Evolutionary conservation across 2,113 vertebrate genomes (phyloP), one percentile per base, ranked within the genome.

Genomic region (Rhineura floridana): DNA sequence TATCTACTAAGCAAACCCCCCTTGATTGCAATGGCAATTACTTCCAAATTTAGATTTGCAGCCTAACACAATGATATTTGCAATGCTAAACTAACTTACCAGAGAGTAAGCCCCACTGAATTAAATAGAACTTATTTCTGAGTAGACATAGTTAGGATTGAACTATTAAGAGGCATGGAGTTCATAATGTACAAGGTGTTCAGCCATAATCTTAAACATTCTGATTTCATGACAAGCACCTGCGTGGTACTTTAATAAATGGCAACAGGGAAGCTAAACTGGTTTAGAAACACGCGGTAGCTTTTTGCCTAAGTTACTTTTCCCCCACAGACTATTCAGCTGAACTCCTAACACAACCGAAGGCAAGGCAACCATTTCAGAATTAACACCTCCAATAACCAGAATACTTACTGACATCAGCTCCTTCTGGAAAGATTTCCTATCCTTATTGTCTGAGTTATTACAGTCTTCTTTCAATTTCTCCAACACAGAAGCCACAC

Each of bases 351-450:
- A n/a, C 55, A 19, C 69, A 72, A 73, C 63, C 59, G 59, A 81
- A 72, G 2, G 48, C 1, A 12, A 59, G 39, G 12, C 28, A 62
- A 46, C 6, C 2, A 30, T 30, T 78, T 10, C 30, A 11, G 21
- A 48, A 67, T 55, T 0, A 0, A 46, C 0, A 0, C 3, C 21
- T 13, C 7, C 0, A 0, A 23, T 42, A 63, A 23, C 9, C 28
- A 4, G 0, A 10, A 2, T 55, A 94, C 98, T 97, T 92, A 99
- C 99, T 84, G 96, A 97, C 95, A 99, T 97, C 52, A 99, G 97
- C 89, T 99, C 98, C 92, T 99, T 99, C 96, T 99, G 99, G 93
- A 99, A 99, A 55, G 98, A 99, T 84, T 99, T 99, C 69, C 97
- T 98, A 85, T 98, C 98, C 83, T 98, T 98, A 95, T 94, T 97